A percentile compares a stretch with the other conserved stretches of the same genome.
Evolutionary conservation across 2,888 invertebrate species (phyloP).

Genomic region (Drosophila mimetica): DNA sequence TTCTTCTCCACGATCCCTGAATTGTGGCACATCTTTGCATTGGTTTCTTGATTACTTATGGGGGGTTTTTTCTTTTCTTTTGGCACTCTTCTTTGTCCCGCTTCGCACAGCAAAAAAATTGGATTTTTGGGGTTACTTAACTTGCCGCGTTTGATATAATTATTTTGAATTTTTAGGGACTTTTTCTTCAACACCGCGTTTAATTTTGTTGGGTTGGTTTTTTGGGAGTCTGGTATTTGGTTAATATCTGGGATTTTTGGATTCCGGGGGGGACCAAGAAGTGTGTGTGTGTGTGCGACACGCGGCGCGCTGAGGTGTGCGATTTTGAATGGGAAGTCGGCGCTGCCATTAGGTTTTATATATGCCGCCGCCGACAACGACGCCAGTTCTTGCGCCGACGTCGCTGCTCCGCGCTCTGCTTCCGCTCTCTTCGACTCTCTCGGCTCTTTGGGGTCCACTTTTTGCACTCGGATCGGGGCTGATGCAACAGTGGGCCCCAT

Average conservation of each 20-base stretch:
- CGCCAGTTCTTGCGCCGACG: slow-evolving; percentile 48
- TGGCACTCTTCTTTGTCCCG: slow-evolving; percentile 28
- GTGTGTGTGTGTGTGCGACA: slow-evolving; percentile 25
- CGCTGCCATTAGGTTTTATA: slow-evolving; percentile 63
- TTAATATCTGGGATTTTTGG: slow-evolving; percentile 15
- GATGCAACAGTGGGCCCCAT: slow-evolving; percentile 16
- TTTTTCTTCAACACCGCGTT: slow-evolving; percentile 6
- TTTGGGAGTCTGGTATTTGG: slow-evolving; percentile 7
- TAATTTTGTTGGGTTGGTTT: not conserved
- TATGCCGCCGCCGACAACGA: slow-evolving; percentile 50
- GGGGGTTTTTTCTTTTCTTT: not conserved
- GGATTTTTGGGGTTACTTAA: slow-evolving; percentile 9
- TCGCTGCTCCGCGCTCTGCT: slow-evolving; percentile 34
- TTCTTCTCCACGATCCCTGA: slow-evolving; percentile 74
- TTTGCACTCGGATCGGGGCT: slow-evolving; percentile 27
- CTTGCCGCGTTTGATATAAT: slow-evolving; percentile 7
- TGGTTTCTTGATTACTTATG: slow-evolving; percentile 51
- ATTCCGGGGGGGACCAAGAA: slow-evolving; percentile 44
- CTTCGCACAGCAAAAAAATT: slow-evolving; percentile 30
- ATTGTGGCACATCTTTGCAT: slow-evolving; percentile 82
- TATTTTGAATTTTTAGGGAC: not conserved
- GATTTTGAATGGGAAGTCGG: slow-evolving; percentile 64
- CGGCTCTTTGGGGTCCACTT: slow-evolving; percentile 5
- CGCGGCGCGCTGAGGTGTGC: slow-evolving; percentile 68
- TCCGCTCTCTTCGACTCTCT: slow-evolving; percentile 31